Evolutionary conservation across 92 coral and sea anemone genomes (phyloP).

Genomic region (Bergia puertoricense): DNA sequence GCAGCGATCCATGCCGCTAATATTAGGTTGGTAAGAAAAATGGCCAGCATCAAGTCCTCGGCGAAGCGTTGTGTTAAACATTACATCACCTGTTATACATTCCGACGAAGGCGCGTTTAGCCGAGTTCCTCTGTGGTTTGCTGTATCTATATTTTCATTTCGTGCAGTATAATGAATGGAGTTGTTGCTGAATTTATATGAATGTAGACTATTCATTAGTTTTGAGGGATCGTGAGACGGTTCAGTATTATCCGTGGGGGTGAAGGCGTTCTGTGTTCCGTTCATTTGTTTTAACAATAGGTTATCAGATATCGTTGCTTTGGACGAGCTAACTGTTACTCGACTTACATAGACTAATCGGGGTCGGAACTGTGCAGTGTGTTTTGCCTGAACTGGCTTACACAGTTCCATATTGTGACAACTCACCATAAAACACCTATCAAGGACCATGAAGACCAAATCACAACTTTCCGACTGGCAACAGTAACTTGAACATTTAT

Average conservation of each 20-base stretch:
- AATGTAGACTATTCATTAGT: not conserved
- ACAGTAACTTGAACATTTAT: slow-evolving; percentile 73
- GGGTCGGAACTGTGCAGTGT: slow-evolving; percentile 52
- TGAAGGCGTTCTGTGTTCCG: not conserved
- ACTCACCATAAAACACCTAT: slow-evolving; percentile 74
- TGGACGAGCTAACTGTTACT: slow-evolving; percentile 23
- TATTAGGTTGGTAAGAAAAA: slow-evolving; percentile 8
- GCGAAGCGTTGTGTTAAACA: slow-evolving; percentile 28
- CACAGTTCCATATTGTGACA: slow-evolving; percentile 61
- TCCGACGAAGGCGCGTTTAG: not conserved
- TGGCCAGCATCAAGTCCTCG: slow-evolving; percentile 9
- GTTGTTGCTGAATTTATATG: not conserved
- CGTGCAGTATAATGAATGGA: not conserved
- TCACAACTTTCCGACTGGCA: slow-evolving; percentile 69
- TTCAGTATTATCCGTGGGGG: not conserved
- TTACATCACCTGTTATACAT: slow-evolving; percentile 2
- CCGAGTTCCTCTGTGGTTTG: not conserved
- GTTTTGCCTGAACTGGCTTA: slow-evolving; percentile 52
- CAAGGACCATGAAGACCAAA: slow-evolving; percentile 70
- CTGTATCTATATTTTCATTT: not conserved
- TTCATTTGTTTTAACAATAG: not conserved
- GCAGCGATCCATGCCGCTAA: slow-evolving; percentile 39
- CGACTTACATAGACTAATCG: slow-evolving; percentile 48
- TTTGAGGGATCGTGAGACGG: not conserved
- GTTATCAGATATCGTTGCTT: not conserved